A percentile compares a stretch with the other conserved stretches of the same genome.
Conservation (phyloP, 1,140 invertebrate species). For the Drosophila sp. region DNA sequence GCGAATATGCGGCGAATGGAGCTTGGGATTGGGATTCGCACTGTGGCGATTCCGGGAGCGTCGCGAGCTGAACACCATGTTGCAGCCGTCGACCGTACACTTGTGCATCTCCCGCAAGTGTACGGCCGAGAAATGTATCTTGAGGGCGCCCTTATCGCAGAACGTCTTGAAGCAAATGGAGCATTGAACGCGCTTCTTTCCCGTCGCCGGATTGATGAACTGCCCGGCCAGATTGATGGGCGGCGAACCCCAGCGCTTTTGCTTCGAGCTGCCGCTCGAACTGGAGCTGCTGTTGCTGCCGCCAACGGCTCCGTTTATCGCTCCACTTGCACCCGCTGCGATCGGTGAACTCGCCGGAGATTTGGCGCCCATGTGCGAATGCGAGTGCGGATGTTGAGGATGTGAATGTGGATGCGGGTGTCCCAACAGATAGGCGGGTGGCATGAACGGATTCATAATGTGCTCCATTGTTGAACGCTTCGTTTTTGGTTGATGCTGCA, state of each 20-base stretch:
- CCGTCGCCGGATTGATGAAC: constrained; percentile 95
- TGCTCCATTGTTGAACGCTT: constrained; percentile 65
- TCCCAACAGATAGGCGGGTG: constrained; percentile 76
- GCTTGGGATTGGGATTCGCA: constrained; percentile 99
- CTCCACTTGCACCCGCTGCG: background rate
- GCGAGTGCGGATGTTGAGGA: constrained; percentile 5
- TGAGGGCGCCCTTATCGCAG: constrained; percentile 99
- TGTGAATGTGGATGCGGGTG: constrained; percentile 36
- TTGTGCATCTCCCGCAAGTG: constrained; percentile 91
- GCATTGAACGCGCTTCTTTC: constrained; percentile 98
- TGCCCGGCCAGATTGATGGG: constrained; percentile 94
- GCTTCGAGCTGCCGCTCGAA: constrained; percentile 44
- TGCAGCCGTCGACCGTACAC: constrained; percentile 91
- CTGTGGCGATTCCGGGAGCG: constrained; percentile 92
- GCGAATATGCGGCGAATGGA: constrained; percentile 97
- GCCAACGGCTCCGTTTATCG: background rate
- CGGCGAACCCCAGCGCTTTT: constrained; percentile 85
- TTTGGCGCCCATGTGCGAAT: constrained; percentile 36
- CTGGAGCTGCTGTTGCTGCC: constrained; percentile 2
- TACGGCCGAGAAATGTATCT: constrained; percentile 99
- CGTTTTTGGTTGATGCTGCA: background rate
- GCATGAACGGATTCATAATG: constrained; percentile 79
- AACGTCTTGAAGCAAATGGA: constrained; percentile 99
- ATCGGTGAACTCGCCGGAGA: constrained; percentile 75
- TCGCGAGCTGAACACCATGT: constrained; percentile 92